These are phyloP conservation scores for Anas platyrhynchos DNA, from an alignment of 2,113 vertebrate species.

Conservation along the genomic window DNA sequence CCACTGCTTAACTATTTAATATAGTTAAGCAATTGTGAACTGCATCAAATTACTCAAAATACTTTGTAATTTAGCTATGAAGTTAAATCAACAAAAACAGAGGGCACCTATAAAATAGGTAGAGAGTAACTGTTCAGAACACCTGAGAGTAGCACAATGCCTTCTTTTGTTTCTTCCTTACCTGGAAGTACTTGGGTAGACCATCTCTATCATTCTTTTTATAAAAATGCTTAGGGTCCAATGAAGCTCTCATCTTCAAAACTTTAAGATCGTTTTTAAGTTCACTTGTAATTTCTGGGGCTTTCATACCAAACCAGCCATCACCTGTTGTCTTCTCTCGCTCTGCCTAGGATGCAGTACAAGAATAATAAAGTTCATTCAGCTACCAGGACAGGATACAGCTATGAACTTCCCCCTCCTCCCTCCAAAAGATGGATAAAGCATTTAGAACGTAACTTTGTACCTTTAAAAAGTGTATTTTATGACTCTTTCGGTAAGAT, in stretches of 20 bases:
- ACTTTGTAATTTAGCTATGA: neutral
- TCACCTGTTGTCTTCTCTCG: slow-evolving; percentile 88
- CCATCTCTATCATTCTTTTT: slow-evolving; percentile 97
- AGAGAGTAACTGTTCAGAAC: neutral
- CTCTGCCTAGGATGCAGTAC: slow-evolving; percentile 81
- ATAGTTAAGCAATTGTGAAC: neutral
- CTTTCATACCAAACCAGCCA: slow-evolving; percentile 97
- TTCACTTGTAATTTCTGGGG: slow-evolving; percentile 90
- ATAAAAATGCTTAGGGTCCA: slow-evolving; percentile 96
- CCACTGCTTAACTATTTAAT: neutral
- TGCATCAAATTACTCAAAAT: neutral
- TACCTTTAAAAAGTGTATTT: neutral
- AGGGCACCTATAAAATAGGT: neutral
- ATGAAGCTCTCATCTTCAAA: slow-evolving; percentile 90
- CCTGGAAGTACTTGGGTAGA: slow-evolving; percentile 96
- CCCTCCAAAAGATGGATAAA: neutral
- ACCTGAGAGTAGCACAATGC: neutral
- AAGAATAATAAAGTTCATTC: neutral
- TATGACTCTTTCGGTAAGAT: neutral
- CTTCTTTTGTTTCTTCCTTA: slow-evolving; percentile 50
- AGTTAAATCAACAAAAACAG: neutral
- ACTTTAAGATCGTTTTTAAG: slow-evolving; percentile 90
- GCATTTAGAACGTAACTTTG: neutral
- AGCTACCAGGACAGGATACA: neutral
- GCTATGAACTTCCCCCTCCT: neutral